Base-by-base conservation (phyloP, 2,113 vertebrate genomes). In the Cacatua alba region DNA sequence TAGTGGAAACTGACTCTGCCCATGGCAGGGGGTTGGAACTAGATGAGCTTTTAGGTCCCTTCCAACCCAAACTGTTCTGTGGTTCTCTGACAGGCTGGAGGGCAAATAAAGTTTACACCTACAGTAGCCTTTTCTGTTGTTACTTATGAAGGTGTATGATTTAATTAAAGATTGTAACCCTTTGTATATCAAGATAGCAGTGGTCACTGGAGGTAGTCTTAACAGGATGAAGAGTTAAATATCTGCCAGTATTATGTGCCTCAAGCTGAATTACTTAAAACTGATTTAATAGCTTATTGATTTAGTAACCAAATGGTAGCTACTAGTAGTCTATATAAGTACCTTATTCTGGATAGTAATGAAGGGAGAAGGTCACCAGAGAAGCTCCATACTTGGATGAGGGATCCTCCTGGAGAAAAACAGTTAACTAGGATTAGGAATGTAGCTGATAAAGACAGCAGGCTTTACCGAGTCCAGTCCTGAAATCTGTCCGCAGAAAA, bases 161-260 rank as follows among this genome's bases (percentile, higher is more conserved):
- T 29, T 53, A 19, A 24, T 41, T 48, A 24, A 7, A 2, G 11
- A 13, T 49, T 71, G 13, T 28, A 82, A 37, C 3, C 25, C 11
- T 31, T 64, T 59, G 46, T 23, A 8, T 48, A 28, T 46, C 28
- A 12, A 31, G 25, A 16, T 37, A 71, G 46, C 13, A 44, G 39
- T 48, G 13, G 37, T 28, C 11, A 6, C 8, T 48, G 23, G 37
- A 52, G 11, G 6, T 18, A 28, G 10, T 25, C 48, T 59, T 46
- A 37, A 33, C 18, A 39, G 26, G 6, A 21, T 17, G 24, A 41
- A 51, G 25, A 41, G 37, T 35, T 21, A 24, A 17, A 39, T 39
- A 39, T 49, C 17, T 0, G 1, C 17, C 18, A 19, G 0, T 23
- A 11, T 20, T 13, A 3, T 2, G 2, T 57, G 33, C 7, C 7